Evolutionary conservation across 1,140 invertebrate species (phyloP).

Genomic region (Drosophila erecta): DNA sequence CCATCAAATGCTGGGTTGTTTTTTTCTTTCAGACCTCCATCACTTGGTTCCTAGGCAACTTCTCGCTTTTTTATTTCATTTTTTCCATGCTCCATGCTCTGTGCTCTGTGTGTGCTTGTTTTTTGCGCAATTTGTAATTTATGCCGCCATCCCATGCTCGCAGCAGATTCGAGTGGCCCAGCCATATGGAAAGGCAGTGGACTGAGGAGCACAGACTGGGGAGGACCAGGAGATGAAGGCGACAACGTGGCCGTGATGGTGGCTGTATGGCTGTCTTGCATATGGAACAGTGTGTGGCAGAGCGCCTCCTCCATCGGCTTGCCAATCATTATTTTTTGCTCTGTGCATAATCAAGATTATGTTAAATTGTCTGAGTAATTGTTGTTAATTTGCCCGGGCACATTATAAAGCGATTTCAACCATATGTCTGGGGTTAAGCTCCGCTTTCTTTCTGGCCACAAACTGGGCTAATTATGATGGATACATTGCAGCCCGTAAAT

Average conservation of each 20-base stretch:
- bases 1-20: slow-evolving; percentile 74
- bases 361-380: slow-evolving; percentile 82
- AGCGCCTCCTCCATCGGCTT: slow-evolving; percentile 15
- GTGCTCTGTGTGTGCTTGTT: slow-evolving; percentile 38
- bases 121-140: slow-evolving; percentile 75
- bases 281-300: slow-evolving; percentile 15
- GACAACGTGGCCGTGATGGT: slow-evolving; percentile 49
- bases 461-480: slow-evolving; percentile 71
- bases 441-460: slow-evolving; percentile 72
- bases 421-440: slow-evolving; percentile 70
- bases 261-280: slow-evolving; percentile 45
- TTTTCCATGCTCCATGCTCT: slow-evolving; percentile 2
- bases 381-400: slow-evolving; percentile 76
- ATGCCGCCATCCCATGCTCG: slow-evolving; percentile 63
- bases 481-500: slow-evolving; percentile 62
- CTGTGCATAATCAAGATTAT: slow-evolving; percentile 78
- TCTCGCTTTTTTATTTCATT: slow-evolving; percentile 30
- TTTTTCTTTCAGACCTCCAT: slow-evolving; percentile 44
- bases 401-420: slow-evolving; percentile 77
- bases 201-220: background rate
- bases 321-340: slow-evolving; percentile 40
- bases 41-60: slow-evolving; percentile 44
- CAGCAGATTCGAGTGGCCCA: slow-evolving; percentile 58
- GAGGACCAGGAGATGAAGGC: slow-evolving; percentile 24
- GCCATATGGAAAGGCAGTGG: slow-evolving; percentile 51